Percentiles rank a stretch among this genome's conserved stretches.
These are phyloP conservation scores for Martes martes DNA, from an alignment of 2,113 vertebrate species.

Conservation along the genomic window DNA sequence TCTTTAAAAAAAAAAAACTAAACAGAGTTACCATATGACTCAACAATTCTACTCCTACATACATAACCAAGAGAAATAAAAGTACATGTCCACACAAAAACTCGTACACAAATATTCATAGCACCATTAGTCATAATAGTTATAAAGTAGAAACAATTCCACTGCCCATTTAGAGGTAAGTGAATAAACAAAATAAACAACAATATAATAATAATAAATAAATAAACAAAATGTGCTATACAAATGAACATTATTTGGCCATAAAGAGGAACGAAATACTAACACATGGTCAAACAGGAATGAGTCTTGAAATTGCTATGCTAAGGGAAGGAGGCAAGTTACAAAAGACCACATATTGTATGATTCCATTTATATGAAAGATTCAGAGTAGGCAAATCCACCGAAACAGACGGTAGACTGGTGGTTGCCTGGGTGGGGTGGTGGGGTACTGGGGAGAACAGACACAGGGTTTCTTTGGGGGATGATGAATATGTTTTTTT, in stretches of 20 bases:
- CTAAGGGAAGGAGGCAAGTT: background rate
- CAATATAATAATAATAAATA: too few relatives aligned
- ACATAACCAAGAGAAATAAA: background rate
- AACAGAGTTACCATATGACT: background rate
- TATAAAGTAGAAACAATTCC: background rate
- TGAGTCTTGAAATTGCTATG: background rate
- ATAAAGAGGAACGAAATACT: background rate
- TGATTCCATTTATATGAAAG: background rate
- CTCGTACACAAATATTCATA: background rate
- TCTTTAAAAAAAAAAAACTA: background rate
- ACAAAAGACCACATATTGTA: background rate
- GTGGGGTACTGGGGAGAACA: background rate
- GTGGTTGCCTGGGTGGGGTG: background rate
- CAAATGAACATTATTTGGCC: background rate
- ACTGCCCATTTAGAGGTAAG: background rate
- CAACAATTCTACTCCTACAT: background rate
- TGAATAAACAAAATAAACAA: background rate
- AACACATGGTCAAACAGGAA: background rate
- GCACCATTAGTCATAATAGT: background rate
- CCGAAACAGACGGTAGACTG: background rate
- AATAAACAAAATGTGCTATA: background rate
- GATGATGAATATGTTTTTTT: background rate
- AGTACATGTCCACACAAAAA: constrained; percentile 3
- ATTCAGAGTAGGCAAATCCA: background rate
- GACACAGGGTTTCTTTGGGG: background rate